A percentile compares a stretch with the other conserved stretches of the same genome.
These are phyloP conservation scores for Plestiodon gilberti DNA, from an alignment of 2,113 vertebrate species.

Conservation along the genomic window DNA sequence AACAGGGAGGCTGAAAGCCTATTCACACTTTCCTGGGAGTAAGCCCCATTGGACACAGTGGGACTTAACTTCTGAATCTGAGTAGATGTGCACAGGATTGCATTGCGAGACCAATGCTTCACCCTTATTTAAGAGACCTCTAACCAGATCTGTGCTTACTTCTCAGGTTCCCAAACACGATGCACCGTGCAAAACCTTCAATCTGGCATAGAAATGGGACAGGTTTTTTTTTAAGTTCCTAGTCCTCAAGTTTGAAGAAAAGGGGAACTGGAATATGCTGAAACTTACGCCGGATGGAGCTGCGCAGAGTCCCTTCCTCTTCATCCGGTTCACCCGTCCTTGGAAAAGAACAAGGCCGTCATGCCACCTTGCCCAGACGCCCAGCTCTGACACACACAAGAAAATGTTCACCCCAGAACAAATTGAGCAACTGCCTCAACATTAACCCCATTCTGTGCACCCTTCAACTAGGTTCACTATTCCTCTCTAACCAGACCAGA, in stretches of 20 bases:
- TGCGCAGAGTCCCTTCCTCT: slow-evolving; percentile 74
- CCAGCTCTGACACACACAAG: background rate
- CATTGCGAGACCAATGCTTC: too few relatives aligned
- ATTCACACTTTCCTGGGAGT: background rate
- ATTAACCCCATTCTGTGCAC: too few relatives aligned
- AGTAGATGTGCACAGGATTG: too few relatives aligned
- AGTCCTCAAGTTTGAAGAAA: background rate
- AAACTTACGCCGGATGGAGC: slow-evolving; percentile 75
- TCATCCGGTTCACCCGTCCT: slow-evolving; percentile 73
- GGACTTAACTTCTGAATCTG: too few relatives aligned
- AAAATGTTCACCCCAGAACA: rapidly evolving
- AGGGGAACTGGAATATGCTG: background rate
- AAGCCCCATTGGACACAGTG: too few relatives aligned
- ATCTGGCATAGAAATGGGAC: background rate
- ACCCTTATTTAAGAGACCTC: background rate
- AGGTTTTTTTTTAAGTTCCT: background rate
- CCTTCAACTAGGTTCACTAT: background rate
- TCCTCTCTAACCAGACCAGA: background rate
- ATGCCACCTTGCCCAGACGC: background rate
- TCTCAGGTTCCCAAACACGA: background rate
- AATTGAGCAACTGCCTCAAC: background rate
- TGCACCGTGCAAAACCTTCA: background rate
- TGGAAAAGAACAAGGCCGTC: background rate
- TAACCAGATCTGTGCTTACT: background rate
- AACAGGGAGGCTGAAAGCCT: too few relatives aligned